Conservation (phyloP, 2,113 vertebrate species). For the Phoxinus phoxinus region DNA sequence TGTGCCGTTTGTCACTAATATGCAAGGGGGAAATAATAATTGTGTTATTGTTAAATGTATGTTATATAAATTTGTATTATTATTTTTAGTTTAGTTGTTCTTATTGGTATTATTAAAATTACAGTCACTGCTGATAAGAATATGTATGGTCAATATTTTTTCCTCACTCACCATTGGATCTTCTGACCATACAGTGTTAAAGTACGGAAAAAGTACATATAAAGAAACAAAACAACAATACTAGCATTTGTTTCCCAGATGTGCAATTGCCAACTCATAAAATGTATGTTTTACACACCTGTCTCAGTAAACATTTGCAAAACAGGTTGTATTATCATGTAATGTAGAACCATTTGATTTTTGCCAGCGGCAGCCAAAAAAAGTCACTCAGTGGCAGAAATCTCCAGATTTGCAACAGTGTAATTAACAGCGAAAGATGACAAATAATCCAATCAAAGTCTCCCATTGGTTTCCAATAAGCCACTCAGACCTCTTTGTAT, state of each 20-base stretch:
- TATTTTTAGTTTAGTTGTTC: background rate
- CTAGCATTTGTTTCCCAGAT: background rate
- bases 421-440: constrained; percentile 47
- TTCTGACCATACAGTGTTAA: background rate
- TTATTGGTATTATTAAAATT: background rate
- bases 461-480: constrained; percentile 53
- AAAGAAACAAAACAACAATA: background rate
- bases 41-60: background rate
- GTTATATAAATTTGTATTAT: background rate
- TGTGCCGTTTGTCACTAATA: background rate
- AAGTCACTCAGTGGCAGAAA: background rate
- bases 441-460: constrained; percentile 48
- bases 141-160: background rate
- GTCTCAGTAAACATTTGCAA: too few species aligned
- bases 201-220: background rate
- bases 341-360: background rate
- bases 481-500: constrained; percentile 39
- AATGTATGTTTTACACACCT: too few species aligned
- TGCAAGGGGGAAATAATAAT: background rate
- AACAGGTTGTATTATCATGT: background rate
- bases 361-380: background rate
- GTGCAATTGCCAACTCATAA: background rate
- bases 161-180: background rate
- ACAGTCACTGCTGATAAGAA: background rate
- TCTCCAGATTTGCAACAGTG: constrained; percentile 34